phyloP scores from a whole-genome alignment of 2,113 vertebrate genomes.

The Labrus mixtus region DNA sequence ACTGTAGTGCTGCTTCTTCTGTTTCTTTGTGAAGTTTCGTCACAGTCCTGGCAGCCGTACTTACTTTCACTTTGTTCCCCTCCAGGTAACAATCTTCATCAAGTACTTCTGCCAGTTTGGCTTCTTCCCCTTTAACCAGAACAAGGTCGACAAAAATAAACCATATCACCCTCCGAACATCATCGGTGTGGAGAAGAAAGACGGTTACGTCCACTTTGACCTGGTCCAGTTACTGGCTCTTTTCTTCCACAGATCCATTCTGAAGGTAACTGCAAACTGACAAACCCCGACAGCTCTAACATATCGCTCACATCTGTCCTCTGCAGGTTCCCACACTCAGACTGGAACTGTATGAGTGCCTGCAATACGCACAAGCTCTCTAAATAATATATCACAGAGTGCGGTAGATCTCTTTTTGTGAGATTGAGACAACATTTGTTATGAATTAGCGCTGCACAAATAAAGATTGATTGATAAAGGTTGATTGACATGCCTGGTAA shows the following conservation, averaged over 20 bases:
- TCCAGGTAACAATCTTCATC: constrained; percentile 93
- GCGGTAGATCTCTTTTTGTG: no score
- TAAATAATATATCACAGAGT: no score
- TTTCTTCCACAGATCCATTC: constrained; percentile 97
- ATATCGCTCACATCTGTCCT: no score
- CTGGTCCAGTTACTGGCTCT: constrained; percentile 94
- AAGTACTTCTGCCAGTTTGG: constrained; percentile 99
- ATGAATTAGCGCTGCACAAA: no score
- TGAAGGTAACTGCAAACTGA: constrained; percentile 87
- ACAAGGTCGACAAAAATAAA: constrained; percentile 83
- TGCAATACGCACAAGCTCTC: no score
- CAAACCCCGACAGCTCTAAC: background rate
- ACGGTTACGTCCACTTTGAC: constrained; percentile 96
- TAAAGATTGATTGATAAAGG: no score
- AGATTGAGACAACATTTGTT: no score
- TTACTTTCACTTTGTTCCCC: background rate
- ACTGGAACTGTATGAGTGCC: no score
- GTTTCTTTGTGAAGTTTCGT: no score
- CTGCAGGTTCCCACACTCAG: no score
- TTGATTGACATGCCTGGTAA: no score
- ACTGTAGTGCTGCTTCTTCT: no score
- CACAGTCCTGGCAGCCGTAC: background rate
- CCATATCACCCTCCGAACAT: constrained; percentile 93
- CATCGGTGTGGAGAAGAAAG: constrained; percentile 98
- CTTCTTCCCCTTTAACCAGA: constrained; percentile 94